These are phyloP conservation scores for Danaus chrysippus DNA, from an alignment of 2,888 invertebrate genomes.

Conservation along the genomic window DNA sequence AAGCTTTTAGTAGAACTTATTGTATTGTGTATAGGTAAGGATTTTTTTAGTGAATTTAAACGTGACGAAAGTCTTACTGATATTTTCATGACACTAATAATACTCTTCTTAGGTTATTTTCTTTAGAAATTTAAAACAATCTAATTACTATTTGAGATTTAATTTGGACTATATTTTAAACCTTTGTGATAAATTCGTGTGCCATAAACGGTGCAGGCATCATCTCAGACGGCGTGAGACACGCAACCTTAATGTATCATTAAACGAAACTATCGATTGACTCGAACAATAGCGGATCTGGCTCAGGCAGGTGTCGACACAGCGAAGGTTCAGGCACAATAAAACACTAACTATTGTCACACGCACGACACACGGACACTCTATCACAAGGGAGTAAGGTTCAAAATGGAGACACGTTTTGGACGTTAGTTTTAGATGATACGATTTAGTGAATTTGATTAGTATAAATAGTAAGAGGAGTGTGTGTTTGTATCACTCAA, in stretches of 20 bases:
- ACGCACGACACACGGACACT: background rate
- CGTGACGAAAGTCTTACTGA: too few species aligned
- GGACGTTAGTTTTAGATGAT: constrained; percentile 5
- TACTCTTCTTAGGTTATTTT: too few species aligned
- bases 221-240: constrained; percentile 4
- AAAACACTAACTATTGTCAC: constrained; percentile 1
- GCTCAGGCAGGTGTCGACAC: constrained; percentile 32
- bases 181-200: background rate
- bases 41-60: too few species aligned
- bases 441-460: constrained; percentile 42
- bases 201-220: background rate
- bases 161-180: too few species aligned
- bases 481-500: constrained; percentile 50
- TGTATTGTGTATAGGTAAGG: too few species aligned
- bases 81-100: too few species aligned
- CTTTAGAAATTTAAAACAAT: too few species aligned
- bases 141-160: too few species aligned
- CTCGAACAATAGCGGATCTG: constrained; percentile 31
- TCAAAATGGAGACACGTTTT: constrained; percentile 10
- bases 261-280: constrained; percentile 32
- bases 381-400: constrained; percentile 21
- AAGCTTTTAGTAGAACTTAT: too few species aligned
- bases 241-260: constrained; percentile 22
- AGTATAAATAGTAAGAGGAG: constrained; percentile 57
- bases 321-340: constrained; percentile 14